Evolutionary conservation across 2,797 vertebrate genomes (phyloP), one percentile per base, ranked within the genome.

Genomic region (Micropoecilia bifurca): DNA sequence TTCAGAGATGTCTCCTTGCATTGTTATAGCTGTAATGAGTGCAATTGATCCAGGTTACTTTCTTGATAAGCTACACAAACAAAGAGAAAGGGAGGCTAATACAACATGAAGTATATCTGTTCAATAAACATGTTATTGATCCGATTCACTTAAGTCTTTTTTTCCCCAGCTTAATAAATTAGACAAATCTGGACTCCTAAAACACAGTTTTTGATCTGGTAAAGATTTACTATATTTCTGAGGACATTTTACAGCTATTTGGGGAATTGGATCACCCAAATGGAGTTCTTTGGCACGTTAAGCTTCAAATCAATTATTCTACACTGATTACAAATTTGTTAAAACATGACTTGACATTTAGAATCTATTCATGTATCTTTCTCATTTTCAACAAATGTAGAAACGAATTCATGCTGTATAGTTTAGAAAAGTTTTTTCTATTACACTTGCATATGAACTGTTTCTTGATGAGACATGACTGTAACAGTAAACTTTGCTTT

Each of bases 41-140:
- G 59, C 33, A 92, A 91, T 95, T 95, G 89, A 96, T 95, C 91
- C 91, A 90, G 94, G 94, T 95, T 94, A 95, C 89, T 93, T 96
- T 92, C 94, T 94, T 94, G 30, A 92, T 92, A 92, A 85, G 88
- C 90, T 85, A 75, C 83, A 84, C 75, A 91, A 94, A 96, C 91
- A 89, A 95, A 95, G 92, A 92, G 88, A 95, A 95, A 92, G 92
- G 87, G 72, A 85, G 87, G 93, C 92, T 91, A 91, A 94, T 91
- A 93, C 87, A 88, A 91, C 95, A 91, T 95, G 1, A 63, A 63
- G 16, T 63, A 36, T 63, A 33, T 63, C 14, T 36, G 16, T 93
- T 43, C 20, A 41, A 43, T 20, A 69, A 69, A 13, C 66, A 43
- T 43, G 2, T 41, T 68, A 39, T 36, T 55, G 9, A 25, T 55